Base-by-base conservation (phyloP, 2,113 vertebrate species). In the Seriola rivoliana region DNA sequence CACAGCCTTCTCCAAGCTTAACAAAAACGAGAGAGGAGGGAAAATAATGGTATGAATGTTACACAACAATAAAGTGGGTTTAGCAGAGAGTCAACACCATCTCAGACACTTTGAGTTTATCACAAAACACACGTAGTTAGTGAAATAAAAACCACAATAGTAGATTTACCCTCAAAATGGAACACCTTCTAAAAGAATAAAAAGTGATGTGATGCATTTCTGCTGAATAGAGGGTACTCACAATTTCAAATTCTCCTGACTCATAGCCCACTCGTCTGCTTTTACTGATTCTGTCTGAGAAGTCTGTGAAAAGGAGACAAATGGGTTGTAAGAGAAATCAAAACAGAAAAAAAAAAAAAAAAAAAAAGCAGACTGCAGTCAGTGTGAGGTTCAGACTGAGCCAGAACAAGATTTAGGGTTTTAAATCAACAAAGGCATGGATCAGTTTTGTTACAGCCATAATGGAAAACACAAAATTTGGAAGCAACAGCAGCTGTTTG, bases 181-280 rank as follows among this genome's bases (percentile, higher is more conserved):
- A 77, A 75, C 9, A 4, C 1, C 23, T 42, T 58, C 12, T n/a
- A 11, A 29, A 32, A 64, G 42, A 72, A 58, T 16, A 59, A 75
- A 75, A 65, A 54, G 42, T 44, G n/a, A 71, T 64, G 21, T 11
- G 11, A 72, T 40, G 17, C 12, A 55, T 68, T 75, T 74, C 21
- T 63, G 58, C 8, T 16, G 1, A 73, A 36, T n/a, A 68, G 38
- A 77, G 63, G 63, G 14, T 80, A 96, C 95, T 96, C 77, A 99
- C 98, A 7, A 99, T 97, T 93, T 99, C 98, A 68, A 96, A 99
- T 16, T 98, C 97, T 64, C 97, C 98, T 0, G 98, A 97, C 92
- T 98, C 97, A 3, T 99, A 98, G 21, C 98, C 98, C 8, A 97
- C 97, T 34, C 96, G 94, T 90, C 96, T 96, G 83, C 91, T 95